These are phyloP conservation scores for Yponomeuta evonymella DNA, from an alignment of 2,888 invertebrate species.

Conservation along the genomic window DNA sequence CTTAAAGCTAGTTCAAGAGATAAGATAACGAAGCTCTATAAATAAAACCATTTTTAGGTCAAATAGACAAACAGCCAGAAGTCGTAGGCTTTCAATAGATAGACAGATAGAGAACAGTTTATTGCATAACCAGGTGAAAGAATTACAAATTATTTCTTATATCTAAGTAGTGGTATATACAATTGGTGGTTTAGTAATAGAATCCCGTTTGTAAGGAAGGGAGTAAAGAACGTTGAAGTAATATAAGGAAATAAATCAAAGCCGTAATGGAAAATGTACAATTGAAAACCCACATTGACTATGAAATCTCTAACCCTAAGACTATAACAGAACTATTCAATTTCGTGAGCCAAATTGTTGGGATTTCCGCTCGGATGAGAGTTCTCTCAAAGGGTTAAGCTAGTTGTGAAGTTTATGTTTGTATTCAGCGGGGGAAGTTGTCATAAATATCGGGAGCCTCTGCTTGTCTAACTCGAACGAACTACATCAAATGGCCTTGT, in stretches of 20 bases:
- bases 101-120: too few species aligned
- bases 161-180: too few species aligned
- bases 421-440: slow-evolving; percentile 54
- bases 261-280: not conserved
- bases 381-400: slow-evolving; percentile 56
- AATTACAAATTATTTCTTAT: too few species aligned
- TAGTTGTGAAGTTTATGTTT: slow-evolving; percentile 62
- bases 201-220: too few species aligned
- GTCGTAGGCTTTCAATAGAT: too few species aligned
- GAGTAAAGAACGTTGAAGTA: too few species aligned
- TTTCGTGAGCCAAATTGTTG: slow-evolving; percentile 48
- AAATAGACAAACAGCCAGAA: too few species aligned
- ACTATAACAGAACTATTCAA: slow-evolving; percentile 42
- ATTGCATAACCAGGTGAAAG: too few species aligned
- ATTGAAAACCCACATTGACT: slow-evolving; percentile 19
- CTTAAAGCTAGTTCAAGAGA: too few species aligned
- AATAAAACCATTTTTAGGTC: too few species aligned
- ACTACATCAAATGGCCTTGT: slow-evolving; percentile 62
- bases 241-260: not conserved
- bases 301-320: slow-evolving; percentile 31
- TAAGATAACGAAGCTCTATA: too few species aligned
- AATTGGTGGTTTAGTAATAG: too few species aligned
- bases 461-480: slow-evolving; percentile 53
- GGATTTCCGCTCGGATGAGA: slow-evolving; percentile 54
- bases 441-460: slow-evolving; percentile 60